Evolutionary conservation across 2,888 invertebrate species (phyloP).

Genomic region (Quadroppia sp.): DNA sequence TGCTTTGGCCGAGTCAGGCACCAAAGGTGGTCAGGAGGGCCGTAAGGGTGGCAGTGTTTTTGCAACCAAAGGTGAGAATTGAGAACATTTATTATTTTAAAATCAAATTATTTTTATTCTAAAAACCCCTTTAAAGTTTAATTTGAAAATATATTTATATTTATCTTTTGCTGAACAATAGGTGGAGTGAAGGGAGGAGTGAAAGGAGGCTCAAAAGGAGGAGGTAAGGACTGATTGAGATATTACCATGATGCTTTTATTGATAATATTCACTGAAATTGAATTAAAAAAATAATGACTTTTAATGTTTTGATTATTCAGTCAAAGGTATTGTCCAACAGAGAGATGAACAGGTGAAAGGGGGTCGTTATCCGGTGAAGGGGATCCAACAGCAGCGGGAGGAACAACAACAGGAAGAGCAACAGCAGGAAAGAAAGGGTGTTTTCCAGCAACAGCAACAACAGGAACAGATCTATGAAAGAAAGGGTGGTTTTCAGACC

Average conservation of each 20-base stretch:
- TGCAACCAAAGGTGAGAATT: background rate
- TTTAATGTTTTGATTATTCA: no score
- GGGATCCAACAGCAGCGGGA: background rate
- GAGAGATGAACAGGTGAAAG: background rate
- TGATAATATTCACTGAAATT: no score
- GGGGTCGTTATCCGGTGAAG: background rate
- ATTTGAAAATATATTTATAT: background rate
- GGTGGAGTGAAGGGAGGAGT: background rate
- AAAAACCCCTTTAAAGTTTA: background rate
- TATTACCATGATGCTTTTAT: no score
- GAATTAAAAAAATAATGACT: no score
- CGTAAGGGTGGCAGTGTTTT: background rate
- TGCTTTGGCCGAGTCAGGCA: conserved; percentile 1
- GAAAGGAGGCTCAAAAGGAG: background rate
- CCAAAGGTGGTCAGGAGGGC: background rate
- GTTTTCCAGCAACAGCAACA: no score
- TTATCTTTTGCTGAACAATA: background rate
- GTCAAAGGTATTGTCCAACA: background rate
- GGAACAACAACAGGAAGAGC: conserved; percentile 8
- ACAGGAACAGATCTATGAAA: background rate
- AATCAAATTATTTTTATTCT: background rate
- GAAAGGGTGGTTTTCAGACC: background rate
- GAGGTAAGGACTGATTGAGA: background rate
- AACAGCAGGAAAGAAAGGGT: conserved; percentile 3
- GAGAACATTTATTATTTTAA: background rate